Percentiles rank a stretch among this genome's conserved stretches.
Evolutionary conservation across 2,113 vertebrate genomes (phyloP).

Genomic region (Natator depressus): DNA sequence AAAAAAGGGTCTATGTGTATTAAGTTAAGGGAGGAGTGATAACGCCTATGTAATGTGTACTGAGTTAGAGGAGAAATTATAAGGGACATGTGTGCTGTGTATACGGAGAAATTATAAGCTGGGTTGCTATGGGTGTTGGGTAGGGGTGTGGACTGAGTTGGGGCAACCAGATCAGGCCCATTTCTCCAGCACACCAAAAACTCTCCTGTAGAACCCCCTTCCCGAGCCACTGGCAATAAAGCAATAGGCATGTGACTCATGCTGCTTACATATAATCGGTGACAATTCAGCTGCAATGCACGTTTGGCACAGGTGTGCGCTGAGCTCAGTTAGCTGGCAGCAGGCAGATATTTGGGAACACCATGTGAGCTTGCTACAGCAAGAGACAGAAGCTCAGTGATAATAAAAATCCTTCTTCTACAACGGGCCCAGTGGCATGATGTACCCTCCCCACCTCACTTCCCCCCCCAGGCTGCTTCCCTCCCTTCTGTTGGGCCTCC

Average conservation of each 20-base stretch:
- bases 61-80: not conserved
- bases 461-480: not conserved
- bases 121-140: not conserved
- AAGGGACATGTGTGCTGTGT: not conserved
- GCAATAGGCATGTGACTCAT: not conserved
- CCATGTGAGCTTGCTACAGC: not conserved
- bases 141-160: not conserved
- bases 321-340: not conserved
- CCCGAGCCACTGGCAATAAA: not conserved
- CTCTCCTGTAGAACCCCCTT: not conserved
- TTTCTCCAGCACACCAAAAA: not conserved
- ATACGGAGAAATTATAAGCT: no score
- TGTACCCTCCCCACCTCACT: not conserved
- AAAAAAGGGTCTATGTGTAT: not conserved
- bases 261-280: not conserved
- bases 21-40: not conserved
- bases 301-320: not conserved
- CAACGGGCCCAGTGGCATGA: not conserved
- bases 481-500: not conserved
- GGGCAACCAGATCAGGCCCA: not conserved
- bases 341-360: not conserved
- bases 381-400: not conserved
- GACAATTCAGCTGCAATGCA: not conserved
- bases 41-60: not conserved
- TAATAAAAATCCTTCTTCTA: not conserved